A percentile compares a stretch with the other conserved stretches of the same genome.
These are phyloP conservation scores for Anoncus sp. DNA, from an alignment of 2,888 invertebrate genomes.

Conservation along the genomic window DNA sequence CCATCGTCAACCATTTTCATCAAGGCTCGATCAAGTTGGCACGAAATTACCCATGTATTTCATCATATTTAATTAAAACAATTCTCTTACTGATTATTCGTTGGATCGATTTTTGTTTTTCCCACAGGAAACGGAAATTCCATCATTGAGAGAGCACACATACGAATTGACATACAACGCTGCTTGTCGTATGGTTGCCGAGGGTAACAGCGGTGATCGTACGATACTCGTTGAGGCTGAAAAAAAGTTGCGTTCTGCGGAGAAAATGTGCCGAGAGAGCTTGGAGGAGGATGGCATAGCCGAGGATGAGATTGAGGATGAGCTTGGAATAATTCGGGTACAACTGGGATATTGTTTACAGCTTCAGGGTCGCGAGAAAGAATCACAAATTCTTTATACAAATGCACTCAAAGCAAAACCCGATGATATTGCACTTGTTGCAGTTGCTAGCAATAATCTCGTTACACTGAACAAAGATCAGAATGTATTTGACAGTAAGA, in stretches of 20 bases:
- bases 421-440: conserved; percentile 94
- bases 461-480: conserved; percentile 97
- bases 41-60: too few species aligned
- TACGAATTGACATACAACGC: conserved; percentile 97
- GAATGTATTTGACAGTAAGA: conserved; percentile 98
- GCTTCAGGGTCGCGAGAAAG: conserved; percentile 93
- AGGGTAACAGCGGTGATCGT: conserved; percentile 84
- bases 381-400: conserved; percentile 93
- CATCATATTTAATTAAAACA: too few species aligned
- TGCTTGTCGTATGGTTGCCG: conserved; percentile 92
- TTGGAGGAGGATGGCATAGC: conserved; percentile 95
- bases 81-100: not conserved
- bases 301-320: conserved; percentile 97
- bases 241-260: conserved; percentile 91
- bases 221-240: conserved; percentile 90
- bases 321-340: conserved; percentile 95
- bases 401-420: conserved; percentile 94
- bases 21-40: too few species aligned
- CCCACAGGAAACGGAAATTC: conserved; percentile 84
- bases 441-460: conserved; percentile 97
- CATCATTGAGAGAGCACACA: conserved; percentile 87
- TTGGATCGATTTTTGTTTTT: not conserved
- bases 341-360: conserved; percentile 96
- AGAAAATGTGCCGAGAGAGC: conserved; percentile 92
- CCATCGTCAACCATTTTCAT: too few species aligned